phyloP scores from a whole-genome alignment of 37 sponge, comb jelly and placozoan genomes.

The Bolinopsis microptera region DNA sequence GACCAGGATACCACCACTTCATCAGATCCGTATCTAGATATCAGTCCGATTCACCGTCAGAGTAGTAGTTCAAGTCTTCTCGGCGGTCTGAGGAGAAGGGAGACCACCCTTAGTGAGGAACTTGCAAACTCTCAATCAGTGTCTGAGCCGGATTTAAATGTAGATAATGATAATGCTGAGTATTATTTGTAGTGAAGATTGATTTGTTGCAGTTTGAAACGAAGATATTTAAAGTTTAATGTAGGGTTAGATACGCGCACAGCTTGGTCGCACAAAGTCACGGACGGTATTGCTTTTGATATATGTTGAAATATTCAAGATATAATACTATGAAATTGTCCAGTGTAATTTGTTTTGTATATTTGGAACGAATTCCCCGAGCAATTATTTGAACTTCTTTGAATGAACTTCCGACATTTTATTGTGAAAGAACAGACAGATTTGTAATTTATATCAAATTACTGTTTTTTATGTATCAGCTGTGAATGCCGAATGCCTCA shows the following conservation, averaged over 20 bases:
- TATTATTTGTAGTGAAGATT: background rate
- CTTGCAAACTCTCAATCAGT: background rate
- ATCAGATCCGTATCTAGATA: background rate
- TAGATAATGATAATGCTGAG: background rate
- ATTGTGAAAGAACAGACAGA: background rate
- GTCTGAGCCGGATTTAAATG: background rate
- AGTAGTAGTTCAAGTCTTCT: background rate
- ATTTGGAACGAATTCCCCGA: background rate
- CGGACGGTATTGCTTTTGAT: too few species aligned
- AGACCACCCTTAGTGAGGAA: background rate
- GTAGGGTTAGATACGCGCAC: background rate
- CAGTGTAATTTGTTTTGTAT: background rate
- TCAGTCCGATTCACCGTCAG: too few species aligned
- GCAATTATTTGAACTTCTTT: background rate
- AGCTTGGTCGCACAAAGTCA: background rate
- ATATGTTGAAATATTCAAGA: background rate
- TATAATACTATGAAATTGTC: too few species aligned
- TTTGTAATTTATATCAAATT: background rate
- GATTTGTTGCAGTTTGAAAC: background rate
- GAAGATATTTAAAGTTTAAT: background rate
- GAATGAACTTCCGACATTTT: background rate
- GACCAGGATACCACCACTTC: background rate
- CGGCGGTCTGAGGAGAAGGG: background rate
- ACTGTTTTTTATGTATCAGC: background rate
- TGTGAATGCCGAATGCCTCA: too few species aligned